phyloP scores from a whole-genome alignment of 2,888 invertebrate species.

The Apotomis capreana region DNA sequence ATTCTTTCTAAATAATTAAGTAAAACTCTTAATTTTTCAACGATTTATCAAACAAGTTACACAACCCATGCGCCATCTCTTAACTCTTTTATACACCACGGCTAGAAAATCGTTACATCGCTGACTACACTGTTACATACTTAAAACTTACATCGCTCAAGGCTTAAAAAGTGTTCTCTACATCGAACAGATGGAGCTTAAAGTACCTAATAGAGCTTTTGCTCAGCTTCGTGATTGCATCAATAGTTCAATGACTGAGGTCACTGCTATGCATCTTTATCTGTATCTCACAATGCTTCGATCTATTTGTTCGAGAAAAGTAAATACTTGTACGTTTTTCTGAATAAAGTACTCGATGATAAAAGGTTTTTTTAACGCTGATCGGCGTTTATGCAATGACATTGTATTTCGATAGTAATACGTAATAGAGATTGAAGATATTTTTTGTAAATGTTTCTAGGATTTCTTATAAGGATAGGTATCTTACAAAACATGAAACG shows the following conservation, averaged over 20 bases:
- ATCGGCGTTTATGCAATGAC: conserved; percentile 11
- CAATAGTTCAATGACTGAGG: background rate
- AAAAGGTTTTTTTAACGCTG: conserved; percentile 16
- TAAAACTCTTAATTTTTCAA: too few species aligned
- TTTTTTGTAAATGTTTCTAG: background rate
- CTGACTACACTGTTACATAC: too few species aligned
- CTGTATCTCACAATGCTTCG: conserved; percentile 8
- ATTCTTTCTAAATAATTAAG: too few species aligned
- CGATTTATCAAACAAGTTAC: too few species aligned
- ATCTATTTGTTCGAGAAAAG: conserved; percentile 15
- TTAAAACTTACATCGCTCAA: background rate
- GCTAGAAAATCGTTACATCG: background rate
- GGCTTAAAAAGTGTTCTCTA: background rate
- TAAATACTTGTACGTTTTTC: conserved; percentile 12
- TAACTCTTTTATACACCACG: background rate
- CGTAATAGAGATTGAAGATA: conserved; percentile 4
- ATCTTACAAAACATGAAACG: background rate
- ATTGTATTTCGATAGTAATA: conserved; percentile 4
- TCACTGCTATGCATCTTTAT: conserved; percentile 14
- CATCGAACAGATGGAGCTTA: conserved; percentile 3
- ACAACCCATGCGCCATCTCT: too few species aligned
- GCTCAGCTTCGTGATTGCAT: conserved; percentile 11
- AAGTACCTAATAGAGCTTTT: background rate
- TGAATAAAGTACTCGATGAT: background rate
- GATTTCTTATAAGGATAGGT: background rate